Base-by-base conservation (phyloP, 2,797 vertebrate genomes). In the Periophthalmus magnuspinnatus region DNA sequence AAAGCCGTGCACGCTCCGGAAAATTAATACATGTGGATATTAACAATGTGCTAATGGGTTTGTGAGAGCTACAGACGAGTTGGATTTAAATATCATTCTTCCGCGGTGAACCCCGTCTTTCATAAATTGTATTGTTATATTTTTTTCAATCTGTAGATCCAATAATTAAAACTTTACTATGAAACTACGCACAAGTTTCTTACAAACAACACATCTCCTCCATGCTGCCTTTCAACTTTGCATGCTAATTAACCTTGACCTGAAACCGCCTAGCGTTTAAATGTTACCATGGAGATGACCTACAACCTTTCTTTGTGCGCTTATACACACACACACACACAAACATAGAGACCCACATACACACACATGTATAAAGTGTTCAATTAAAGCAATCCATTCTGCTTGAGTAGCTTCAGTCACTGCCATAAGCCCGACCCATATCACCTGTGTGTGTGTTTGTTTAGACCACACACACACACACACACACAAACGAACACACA, bases 181-280 rank as follows among this genome's bases (percentile, higher is more conserved):
- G 1, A 28, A 28, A 28, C 13, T 14, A 52, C 9, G 5, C 5
- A 52, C 48, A n/a, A 6, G 11, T 56, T 71, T 73, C 22, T 58
- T 5, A n/a, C 58, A 24, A 6, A 28, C 58, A 78, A 81, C 67
- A 56, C 65, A 28, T 36, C 83, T 86, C 78, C 86, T 84, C 79
- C 54, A 41, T 67, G 70, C 74, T 59, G 77, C 71, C 65, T 89
- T 92, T 93, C 79, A 93, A 91, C 89, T 91, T 81, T 86, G 81
- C 84, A 88, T 89, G 89, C 87, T 89, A 88, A 92, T 91, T 91
- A 88, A 88, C 88, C 89, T 89, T 80, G 86, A 89, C 86, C 86
- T 84, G 78, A 86, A 91, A 88, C 82, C 81, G 86, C 73, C 79
- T 56, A 79, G 84, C 62, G 73, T 77, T 87, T 90, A 91, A 91